Evolutionary conservation across 1,140 invertebrate genomes (phyloP), one percentile per base, ranked within the genome.

Genomic region (Choristoneura fumiferana): DNA sequence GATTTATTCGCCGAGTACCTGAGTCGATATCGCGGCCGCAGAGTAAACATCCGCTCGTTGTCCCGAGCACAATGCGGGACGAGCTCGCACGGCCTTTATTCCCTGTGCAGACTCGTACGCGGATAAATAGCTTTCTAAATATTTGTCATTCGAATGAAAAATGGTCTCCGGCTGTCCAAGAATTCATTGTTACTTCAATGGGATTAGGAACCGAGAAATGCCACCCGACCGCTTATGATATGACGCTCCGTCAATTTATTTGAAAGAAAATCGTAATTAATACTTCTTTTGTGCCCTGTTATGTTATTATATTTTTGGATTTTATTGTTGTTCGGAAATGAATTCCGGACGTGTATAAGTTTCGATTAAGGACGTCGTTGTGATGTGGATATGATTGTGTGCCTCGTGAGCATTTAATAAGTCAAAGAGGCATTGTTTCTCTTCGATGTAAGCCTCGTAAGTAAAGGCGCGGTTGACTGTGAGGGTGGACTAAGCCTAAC

Each of bases 111-210:
- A 75, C 67, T 74, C 70, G 67, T 73, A 78, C 77, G 73, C 69
- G 71, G 75, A 82, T 76, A 84, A 81, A 87, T 84, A 85, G 80
- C 80, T 85, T 87, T 87, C 84, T 81, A 87, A 87, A 87, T 83
- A 87, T 87, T 87, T 84, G 82, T 83, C 80, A 74, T 83, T 75
- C 61, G 70, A 79, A 83, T 87, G 84, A 87, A 84, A 86, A 83
- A 87, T 84, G 81, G 78, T 73, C 64, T 54, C 67, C 63, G 62
- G 56, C 62, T 68, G 65, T 65, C 65, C 67, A 63, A 73, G 63
- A 71, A 22, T 72, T 66, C 70, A 69, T 76, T 78, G 71, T 81
- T 54, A 70, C 69, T 69, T 84, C 72, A 82, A 87, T 84, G 68
- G 81, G 82, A 85, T 87, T 85, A 83, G 72, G 74, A 74, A 78